Evolutionary conservation across 2,888 invertebrate genomes (phyloP), one percentile per base, ranked within the genome.

Genomic region (Heteropelma amictum): DNA sequence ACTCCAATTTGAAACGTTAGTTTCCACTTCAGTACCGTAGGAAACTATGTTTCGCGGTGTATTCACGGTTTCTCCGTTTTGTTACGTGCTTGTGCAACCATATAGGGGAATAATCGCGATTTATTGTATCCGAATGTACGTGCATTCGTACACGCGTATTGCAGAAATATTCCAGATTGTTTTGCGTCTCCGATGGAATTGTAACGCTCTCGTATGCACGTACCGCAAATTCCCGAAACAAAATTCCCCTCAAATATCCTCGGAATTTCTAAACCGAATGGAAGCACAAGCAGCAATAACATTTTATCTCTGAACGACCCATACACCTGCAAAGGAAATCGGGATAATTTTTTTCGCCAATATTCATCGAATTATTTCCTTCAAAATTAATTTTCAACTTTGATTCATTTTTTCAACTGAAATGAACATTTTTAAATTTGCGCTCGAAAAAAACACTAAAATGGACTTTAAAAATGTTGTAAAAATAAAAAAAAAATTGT

Each of bases 111-210:
- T n/a, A n/a, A n/a, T n/a, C n/a, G n/a, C n/a, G n/a, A n/a, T n/a
- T n/a, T n/a, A n/a, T n/a, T 53, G 33, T 61, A 51, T 40, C 40
- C 53, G 21, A n/a, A 17, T 19, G 2, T 33, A 38, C 17, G 19
- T 2, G 8, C 12, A 56, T 10, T 5, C 4, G 8, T 12, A n/a
- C 21, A 30, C n/a, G 8, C 7, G 23, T 19, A 19, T 21, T 60
- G 21, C 12, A n/a, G 28, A 30, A 45, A 30, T 30, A 53, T 58
- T 23, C 60, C 38, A 42, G 56, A 56, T 64, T 71, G 51, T 30
- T 17, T 40, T 17, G 45, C 45, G 63, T 56, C 49, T 64, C 56
- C 53, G 61, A 63, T 64, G 56, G 54, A 63, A 71, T 64, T 56
- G 56, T 49, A 56, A 71, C 53, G n/a, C n/a, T 19, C 30, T 21